A percentile compares a stretch with the other conserved stretches of the same genome.
phyloP scores from a whole-genome alignment of 23 tunicate genomes.

The Diplosoma virens region DNA sequence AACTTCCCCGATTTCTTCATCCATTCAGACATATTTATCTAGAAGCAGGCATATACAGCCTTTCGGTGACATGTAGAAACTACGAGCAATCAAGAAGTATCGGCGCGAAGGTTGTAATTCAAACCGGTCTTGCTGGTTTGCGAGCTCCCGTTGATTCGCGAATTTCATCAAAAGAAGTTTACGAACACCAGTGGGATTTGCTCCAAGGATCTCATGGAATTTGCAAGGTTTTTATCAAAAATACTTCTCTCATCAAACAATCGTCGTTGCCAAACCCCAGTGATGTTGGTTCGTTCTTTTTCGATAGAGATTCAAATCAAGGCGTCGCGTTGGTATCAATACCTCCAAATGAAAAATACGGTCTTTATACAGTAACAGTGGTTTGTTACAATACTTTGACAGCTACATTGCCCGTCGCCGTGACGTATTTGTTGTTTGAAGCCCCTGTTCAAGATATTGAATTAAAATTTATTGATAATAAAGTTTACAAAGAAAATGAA shows the following conservation, averaged over 20 bases:
- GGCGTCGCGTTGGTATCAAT: conserved; percentile 48
- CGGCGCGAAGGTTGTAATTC: conserved; percentile 1
- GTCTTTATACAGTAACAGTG: conserved; percentile 30
- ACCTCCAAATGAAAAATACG: background rate
- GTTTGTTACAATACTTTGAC: conserved; percentile 62
- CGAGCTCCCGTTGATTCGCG: conserved; percentile 28
- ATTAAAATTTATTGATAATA: background rate
- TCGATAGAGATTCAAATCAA: conserved; percentile 13
- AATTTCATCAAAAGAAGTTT: conserved; percentile 27
- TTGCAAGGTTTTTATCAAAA: conserved; percentile 46
- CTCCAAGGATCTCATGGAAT: conserved; percentile 44
- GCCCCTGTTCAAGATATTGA: background rate
- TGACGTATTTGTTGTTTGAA: background rate
- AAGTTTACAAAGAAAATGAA: background rate
- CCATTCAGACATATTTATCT: too few relatives aligned
- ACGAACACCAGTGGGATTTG: conserved; percentile 44
- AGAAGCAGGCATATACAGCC: conserved; percentile 19
- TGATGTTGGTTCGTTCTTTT: conserved; percentile 24
- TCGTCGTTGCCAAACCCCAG: background rate
- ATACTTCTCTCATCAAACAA: conserved; percentile 20
- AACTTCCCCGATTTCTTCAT: background rate
- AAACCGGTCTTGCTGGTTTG: conserved; percentile 9
- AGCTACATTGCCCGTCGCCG: conserved; percentile 16
- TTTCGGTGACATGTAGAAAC: conserved; percentile 37
- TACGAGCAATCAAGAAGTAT: background rate